phyloP scores from a whole-genome alignment of 2,113 vertebrate genomes.

The Macrotis lagotis region DNA sequence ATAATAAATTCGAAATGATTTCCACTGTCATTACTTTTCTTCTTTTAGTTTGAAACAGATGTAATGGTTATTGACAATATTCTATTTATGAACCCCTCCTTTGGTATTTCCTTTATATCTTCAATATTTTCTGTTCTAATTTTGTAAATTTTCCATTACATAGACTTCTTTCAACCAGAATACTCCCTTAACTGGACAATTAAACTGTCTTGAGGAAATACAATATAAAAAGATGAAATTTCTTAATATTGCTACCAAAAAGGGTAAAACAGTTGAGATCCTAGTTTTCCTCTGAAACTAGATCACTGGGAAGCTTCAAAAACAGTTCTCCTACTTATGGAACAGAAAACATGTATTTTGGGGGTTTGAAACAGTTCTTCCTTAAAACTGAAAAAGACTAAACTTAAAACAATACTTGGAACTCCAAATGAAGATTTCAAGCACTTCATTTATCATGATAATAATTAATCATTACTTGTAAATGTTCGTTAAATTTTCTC shows the following conservation, averaged over 20 bases:
- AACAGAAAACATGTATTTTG: neutral
- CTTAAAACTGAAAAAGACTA: neutral
- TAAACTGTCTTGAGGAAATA: neutral
- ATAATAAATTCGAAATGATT: slow-evolving; percentile 25
- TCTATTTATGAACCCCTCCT: neutral
- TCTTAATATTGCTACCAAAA: neutral
- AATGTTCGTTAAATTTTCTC: too few species aligned
- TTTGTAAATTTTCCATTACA: neutral
- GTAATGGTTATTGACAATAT: neutral
- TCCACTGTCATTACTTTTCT: neutral
- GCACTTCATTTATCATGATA: neutral
- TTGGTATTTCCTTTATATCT: neutral
- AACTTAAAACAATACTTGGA: neutral
- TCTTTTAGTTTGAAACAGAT: neutral
- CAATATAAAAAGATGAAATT: neutral
- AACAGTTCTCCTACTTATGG: neutral
- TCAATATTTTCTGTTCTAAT: neutral
- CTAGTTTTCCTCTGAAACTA: neutral
- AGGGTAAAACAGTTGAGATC: neutral
- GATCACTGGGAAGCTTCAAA: neutral
- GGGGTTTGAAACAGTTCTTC: neutral
- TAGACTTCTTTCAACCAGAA: neutral
- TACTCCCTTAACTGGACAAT: neutral
- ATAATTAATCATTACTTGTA: neutral
- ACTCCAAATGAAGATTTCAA: slow-evolving; percentile 11